Conservation (phyloP, 2,797 vertebrate species). For the Rhinichthys osculus region DNA sequence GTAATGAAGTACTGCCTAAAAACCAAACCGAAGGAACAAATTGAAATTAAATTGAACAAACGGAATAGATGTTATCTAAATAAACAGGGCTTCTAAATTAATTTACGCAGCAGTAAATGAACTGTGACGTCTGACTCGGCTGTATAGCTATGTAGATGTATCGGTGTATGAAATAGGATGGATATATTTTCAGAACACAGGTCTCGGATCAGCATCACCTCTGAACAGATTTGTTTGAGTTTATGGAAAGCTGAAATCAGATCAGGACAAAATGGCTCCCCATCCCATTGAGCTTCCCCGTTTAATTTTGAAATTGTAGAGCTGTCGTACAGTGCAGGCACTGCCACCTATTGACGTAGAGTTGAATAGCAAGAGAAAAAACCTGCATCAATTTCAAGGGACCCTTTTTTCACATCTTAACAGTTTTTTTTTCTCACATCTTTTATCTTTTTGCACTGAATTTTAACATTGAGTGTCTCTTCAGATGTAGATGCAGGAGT, state of each 20-base stretch:
- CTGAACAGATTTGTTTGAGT: neutral
- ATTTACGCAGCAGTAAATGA: constrained; percentile 23
- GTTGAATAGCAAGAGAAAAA: constrained; percentile 72
- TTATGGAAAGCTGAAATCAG: neutral
- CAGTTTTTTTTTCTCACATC: neutral
- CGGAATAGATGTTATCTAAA: neutral
- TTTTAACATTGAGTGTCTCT: constrained; percentile 4
- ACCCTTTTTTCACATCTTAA: constrained; percentile 42
- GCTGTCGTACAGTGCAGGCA: constrained; percentile 81
- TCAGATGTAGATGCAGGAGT: constrained; percentile 28
- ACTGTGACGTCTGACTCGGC: constrained; percentile 45
- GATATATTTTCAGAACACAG: constrained; percentile 15
- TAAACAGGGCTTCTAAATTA: neutral
- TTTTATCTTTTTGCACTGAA: constrained; percentile 20
- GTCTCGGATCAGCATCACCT: constrained; percentile 22
- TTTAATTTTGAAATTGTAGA: constrained; percentile 62
- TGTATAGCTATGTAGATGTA: constrained; percentile 13
- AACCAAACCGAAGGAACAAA: constrained; percentile 60
- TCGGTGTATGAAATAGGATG: neutral
- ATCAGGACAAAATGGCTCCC: constrained; percentile 13
- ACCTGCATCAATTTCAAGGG: constrained; percentile 70
- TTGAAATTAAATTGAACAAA: constrained; percentile 56
- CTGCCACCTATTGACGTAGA: constrained; percentile 80
- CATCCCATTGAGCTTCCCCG: neutral
- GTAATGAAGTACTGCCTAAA: constrained; percentile 44